These are phyloP conservation scores for Meda fulgida DNA, from an alignment of 2,797 vertebrate species.

Conservation along the genomic window DNA sequence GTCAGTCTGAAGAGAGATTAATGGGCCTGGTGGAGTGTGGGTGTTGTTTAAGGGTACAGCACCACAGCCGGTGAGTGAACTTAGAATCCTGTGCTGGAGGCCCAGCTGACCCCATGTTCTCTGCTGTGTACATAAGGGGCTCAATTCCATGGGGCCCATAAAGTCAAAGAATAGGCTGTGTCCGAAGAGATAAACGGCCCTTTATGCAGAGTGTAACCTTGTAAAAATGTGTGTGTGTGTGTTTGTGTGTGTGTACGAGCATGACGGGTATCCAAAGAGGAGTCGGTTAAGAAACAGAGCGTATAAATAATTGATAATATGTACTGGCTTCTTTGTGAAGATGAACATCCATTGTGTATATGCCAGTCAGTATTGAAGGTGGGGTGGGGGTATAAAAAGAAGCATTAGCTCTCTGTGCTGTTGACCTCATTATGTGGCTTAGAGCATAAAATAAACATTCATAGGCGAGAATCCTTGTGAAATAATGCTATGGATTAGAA, in stretches of 20 bases:
- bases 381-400: slow-evolving; percentile 56
- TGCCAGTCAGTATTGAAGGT: slow-evolving; percentile 68
- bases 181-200: slow-evolving; percentile 68
- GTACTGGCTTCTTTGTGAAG: slow-evolving; percentile 66
- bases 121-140: slow-evolving; percentile 52
- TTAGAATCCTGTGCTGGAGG: slow-evolving; percentile 62
- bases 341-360: slow-evolving; percentile 69
- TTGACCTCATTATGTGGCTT: slow-evolving; percentile 72
- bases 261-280: not conserved
- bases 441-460: slow-evolving; percentile 55
- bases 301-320: slow-evolving; percentile 79
- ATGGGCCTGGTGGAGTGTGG: slow-evolving; percentile 44
- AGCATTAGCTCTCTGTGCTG: slow-evolving; percentile 47
- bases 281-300: slow-evolving; percentile 58
- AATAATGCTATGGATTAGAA: slow-evolving; percentile 57
- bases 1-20: slow-evolving; percentile 52
- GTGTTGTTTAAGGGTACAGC: slow-evolving; percentile 39
- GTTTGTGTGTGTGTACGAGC: slow-evolving; percentile 22
- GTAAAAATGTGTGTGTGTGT: slow-evolving; percentile 49
- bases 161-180: slow-evolving; percentile 59
- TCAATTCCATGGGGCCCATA: slow-evolving; percentile 46
- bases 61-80: slow-evolving; percentile 65
- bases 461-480: slow-evolving; percentile 54
- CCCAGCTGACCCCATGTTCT: slow-evolving; percentile 55
- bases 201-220: slow-evolving; percentile 51